Conservation (phyloP, 2,797 vertebrate genomes). For the Ispidina picta region DNA sequence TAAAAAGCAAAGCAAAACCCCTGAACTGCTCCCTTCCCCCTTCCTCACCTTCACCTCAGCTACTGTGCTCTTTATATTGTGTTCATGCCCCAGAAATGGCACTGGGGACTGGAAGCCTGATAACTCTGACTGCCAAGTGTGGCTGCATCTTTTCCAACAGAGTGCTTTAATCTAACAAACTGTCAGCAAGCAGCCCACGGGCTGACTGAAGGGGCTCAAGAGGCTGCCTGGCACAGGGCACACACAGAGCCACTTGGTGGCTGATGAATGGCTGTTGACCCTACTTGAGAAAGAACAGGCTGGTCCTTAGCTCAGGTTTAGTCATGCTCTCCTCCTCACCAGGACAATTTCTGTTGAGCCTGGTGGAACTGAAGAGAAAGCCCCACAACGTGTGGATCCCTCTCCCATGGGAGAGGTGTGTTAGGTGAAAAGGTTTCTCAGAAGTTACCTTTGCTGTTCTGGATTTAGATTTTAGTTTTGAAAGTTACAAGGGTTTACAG, state of each 20-base stretch:
- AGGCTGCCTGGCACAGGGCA: neutral
- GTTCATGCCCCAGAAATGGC: slow-evolving; percentile 12
- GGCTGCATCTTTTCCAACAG: slow-evolving; percentile 28
- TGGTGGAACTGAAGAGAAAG: neutral
- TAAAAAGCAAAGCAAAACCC: too few species aligned
- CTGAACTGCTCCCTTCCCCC: neutral
- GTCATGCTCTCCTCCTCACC: neutral
- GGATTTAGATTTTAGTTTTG: too few species aligned
- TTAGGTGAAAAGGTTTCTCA: too few species aligned
- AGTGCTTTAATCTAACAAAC: slow-evolving; percentile 6
- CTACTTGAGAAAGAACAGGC: slow-evolving; percentile 2
- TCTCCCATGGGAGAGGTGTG: too few species aligned
- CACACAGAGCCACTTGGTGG: slow-evolving; percentile 2
- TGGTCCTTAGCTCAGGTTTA: neutral
- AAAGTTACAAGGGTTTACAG: too few species aligned
- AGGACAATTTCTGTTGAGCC: too few species aligned
- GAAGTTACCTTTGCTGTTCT: too few species aligned
- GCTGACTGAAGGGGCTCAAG: neutral
- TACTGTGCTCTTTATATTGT: neutral
- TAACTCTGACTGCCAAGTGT: slow-evolving; percentile 23
- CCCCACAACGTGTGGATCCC: too few species aligned
- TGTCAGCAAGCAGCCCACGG: neutral
- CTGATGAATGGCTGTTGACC: slow-evolving; percentile 12
- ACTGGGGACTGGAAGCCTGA: slow-evolving; percentile 17
- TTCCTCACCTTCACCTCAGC: neutral